A percentile compares a stretch with the other conserved stretches of the same genome.
Evolutionary conservation across 2,888 invertebrate species (phyloP).

Genomic region (Drosophila fulvimacula): DNA sequence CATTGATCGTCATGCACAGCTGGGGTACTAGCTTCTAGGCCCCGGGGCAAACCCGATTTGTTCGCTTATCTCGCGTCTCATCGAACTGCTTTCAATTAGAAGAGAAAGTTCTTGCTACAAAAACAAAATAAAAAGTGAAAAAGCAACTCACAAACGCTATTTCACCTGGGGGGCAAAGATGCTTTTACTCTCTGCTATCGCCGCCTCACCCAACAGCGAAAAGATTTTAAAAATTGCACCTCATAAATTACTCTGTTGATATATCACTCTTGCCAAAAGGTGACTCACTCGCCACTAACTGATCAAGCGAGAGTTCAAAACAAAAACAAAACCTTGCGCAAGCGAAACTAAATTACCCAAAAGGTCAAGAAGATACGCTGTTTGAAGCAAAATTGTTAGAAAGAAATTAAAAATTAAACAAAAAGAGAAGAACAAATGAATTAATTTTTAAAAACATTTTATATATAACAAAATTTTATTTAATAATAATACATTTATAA

Average conservation of each 20-base stretch:
- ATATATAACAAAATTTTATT: no score
- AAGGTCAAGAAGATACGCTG: neutral
- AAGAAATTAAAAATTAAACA: neutral
- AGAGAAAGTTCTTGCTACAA: constrained; percentile 81
- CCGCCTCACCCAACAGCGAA: constrained; percentile 14
- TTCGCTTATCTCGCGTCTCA: constrained; percentile 64
- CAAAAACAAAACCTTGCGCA: constrained; percentile 8
- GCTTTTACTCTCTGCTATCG: constrained; percentile 50
- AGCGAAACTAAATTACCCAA: neutral
- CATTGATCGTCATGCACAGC: constrained; percentile 62
- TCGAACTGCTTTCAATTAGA: constrained; percentile 82
- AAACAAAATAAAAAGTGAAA: constrained; percentile 70
- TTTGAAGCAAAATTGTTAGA: neutral
- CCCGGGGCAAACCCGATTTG: constrained; percentile 6
- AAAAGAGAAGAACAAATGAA: no score
- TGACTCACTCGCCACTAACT: constrained; percentile 4
- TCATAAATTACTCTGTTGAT: constrained; percentile 67
- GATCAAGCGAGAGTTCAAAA: neutral
- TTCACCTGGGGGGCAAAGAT: constrained; percentile 46
- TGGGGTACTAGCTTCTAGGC: constrained; percentile 50
- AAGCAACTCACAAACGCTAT: constrained; percentile 41
- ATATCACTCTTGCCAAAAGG: constrained; percentile 31
- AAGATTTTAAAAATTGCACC: constrained; percentile 70
- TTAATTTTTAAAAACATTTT: no score
- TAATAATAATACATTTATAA: no score